Conservation (phyloP, 1,140 invertebrate species). For the Pseudomyrmex cubaensis region DNA sequence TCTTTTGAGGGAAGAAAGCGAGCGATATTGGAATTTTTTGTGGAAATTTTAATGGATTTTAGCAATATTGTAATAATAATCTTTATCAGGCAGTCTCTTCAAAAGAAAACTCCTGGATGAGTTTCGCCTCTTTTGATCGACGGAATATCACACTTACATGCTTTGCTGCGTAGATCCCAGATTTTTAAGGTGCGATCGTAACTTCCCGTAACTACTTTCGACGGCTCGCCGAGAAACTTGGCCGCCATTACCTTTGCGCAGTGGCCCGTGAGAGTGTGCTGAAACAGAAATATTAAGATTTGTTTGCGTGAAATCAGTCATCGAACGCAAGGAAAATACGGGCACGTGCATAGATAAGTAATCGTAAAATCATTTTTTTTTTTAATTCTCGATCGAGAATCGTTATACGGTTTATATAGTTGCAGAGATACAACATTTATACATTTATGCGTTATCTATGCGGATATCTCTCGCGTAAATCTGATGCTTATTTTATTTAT, state of each 20-base stretch:
- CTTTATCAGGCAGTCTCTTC: no score
- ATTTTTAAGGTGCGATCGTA: slow-evolving; percentile 98
- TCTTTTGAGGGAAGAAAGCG: neutral
- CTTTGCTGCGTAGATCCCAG: slow-evolving; percentile 97
- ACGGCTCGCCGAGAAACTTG: slow-evolving; percentile 95
- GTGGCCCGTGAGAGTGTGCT: slow-evolving; percentile 99
- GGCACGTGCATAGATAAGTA: neutral
- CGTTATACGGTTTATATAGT: neutral
- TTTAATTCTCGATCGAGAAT: neutral
- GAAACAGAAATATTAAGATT: slow-evolving; percentile 84
- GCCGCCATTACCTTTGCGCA: slow-evolving; percentile 97
- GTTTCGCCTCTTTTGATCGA: slow-evolving; percentile 23
- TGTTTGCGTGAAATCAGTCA: neutral
- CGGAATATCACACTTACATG: slow-evolving; percentile 90
- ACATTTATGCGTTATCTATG: no score
- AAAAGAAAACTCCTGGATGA: neutral
- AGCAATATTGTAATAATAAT: no score
- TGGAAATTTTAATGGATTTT: slow-evolving; percentile 11
- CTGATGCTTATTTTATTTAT: no score
- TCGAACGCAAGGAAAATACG: neutral
- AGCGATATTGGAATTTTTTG: neutral
- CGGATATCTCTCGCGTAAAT: no score
- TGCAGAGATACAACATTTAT: neutral
- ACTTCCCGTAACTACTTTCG: slow-evolving; percentile 96
- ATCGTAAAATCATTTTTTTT: neutral